Evolutionary conservation across 1,140 invertebrate species (phyloP), one percentile per base, ranked within the genome.

Genomic region (Listronotus bonariensis): DNA sequence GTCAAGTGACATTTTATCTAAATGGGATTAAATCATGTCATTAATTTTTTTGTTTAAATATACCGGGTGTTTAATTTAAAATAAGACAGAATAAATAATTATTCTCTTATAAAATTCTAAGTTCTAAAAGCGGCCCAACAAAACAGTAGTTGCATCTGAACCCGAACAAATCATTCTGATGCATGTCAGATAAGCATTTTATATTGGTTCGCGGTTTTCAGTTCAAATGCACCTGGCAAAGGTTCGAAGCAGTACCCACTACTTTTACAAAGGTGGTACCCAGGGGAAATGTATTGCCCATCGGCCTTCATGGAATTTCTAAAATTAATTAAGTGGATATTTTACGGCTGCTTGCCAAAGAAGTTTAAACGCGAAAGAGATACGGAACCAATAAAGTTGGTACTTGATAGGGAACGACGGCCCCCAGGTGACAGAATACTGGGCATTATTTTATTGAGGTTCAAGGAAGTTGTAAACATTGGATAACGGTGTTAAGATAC

Each of bases 371-470:
- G 7, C n/a, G 42, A 45, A 18, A 45, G 20, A 26, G 8, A 45
- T 18, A 18, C 42, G 42, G 42, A 45, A 45, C 42, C 8, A 45
- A 45, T 45, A 45, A 45, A 45, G 42, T 45, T 9, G 42, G 42
- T 45, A 45, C 42, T 45, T 45, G 42, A 45, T 45, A 18, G 42
- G n/a, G 42, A 36, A 45, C 42, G 42, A 45, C 42, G 7, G 42
- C 42, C 42, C 42, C 14, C 42, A 45, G 42, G 42, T 45, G 42
- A 45, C 42, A 14, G 17, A 18, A 18, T 17, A n/a, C 14, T 17
- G 7, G 14, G 34, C 34, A 10, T 36, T 36, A 12, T 36, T 36
- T 36, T 36, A 36, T 36, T 10, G 11, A 10, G 34, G 34, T 36
- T 36, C 34, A 36, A 46, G 15, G 43, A 46, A 46, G 43, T 17